These are phyloP conservation scores for Rhabdornis inornatus DNA, from an alignment of 2,113 vertebrate genomes.

Conservation along the genomic window DNA sequence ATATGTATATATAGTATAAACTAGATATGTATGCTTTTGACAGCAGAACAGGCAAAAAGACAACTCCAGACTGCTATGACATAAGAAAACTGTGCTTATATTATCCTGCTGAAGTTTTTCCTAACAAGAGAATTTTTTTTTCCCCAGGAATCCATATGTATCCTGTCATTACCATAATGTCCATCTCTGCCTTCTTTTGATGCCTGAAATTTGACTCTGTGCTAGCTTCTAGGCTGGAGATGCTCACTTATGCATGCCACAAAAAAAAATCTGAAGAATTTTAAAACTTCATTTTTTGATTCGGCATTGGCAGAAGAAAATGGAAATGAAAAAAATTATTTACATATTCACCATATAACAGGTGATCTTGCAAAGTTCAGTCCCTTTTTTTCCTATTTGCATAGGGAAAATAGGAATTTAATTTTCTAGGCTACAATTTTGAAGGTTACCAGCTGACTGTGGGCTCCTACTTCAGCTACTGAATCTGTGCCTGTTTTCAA, in stretches of 20 bases:
- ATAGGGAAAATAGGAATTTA: neutral
- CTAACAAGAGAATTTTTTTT: neutral
- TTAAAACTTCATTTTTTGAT: neutral
- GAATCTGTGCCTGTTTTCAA: neutral
- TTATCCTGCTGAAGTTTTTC: neutral
- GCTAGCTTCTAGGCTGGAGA: neutral
- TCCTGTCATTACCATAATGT: neutral
- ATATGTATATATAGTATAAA: neutral
- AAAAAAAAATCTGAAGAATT: neutral
- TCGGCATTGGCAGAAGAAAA: neutral
- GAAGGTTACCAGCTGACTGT: neutral
- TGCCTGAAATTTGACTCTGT: neutral
- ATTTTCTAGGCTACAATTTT: neutral
- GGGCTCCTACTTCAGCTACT: neutral
- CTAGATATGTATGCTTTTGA: neutral
- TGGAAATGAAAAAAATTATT: neutral
- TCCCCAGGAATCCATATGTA: neutral
- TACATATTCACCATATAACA: neutral
- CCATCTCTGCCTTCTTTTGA: neutral
- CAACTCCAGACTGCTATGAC: neutral
- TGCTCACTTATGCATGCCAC: neutral
- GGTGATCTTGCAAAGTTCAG: neutral
- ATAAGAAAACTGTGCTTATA: neutral
- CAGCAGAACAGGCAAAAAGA: neutral
- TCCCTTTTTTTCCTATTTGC: no score